Evolutionary conservation across 1,140 invertebrate species (phyloP), one percentile per base, ranked within the genome.

Genomic region (Formica selysi): DNA sequence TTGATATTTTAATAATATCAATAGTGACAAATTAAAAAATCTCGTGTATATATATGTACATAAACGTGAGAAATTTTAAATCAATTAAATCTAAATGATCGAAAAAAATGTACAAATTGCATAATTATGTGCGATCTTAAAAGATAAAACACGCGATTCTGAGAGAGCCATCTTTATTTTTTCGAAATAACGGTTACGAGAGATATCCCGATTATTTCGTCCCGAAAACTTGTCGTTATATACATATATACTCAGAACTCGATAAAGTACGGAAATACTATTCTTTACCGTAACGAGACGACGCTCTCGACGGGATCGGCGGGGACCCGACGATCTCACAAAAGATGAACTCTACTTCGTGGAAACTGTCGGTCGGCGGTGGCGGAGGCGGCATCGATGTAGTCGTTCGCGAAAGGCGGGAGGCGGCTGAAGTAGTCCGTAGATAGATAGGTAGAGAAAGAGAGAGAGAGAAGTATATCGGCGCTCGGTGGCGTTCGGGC

Each of bases 261-360:
- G 38, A 76, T 22, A 26, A 71, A 32, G 26, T 62, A 76, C 22
- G n/a, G 76, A 59, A 59, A 41, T 54, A 26, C 22, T 38, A 68
- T 48, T 68, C 54, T 62, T 26, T 29, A 41, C 64, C 22, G 48
- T 10, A 22, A 19, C 64, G 16, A 79, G n/a, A 51, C 57, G 41
- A 80, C 29, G 36, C 36, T 48, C 44, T n/a, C n/a, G n/a, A n/a
- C n/a, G n/a, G n/a, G n/a, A n/a, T n/a, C n/a, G n/a, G n/a, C n/a
- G n/a, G n/a, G n/a, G n/a, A n/a, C n/a, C 54, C 67, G 57, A 65
- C 57, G 67, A 59, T 67, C 61, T 78, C 61, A 90, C 89, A 91
- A 92, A 91, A 91, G 89, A 86, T 88, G 87, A 90, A 62, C 85
- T 80, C 48, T 76, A 78, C 85, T 71, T 85, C 36, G 90, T 90